Evolutionary conservation across 1,140 invertebrate genomes (phyloP).

Genomic region (Drosophila carrolli): DNA sequence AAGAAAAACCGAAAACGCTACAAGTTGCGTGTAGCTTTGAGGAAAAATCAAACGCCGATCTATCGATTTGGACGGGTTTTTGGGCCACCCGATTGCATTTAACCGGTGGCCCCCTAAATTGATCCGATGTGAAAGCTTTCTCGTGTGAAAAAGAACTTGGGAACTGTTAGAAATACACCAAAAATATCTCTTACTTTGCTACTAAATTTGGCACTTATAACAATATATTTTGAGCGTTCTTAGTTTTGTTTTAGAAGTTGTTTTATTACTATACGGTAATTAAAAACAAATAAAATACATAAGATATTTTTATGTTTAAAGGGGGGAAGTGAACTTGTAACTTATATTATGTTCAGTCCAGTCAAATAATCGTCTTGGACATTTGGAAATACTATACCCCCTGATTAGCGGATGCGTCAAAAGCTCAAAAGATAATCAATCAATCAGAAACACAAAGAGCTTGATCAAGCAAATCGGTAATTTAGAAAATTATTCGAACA

Average conservation of each 20-base stretch:
- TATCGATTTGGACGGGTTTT: slow-evolving; percentile 44
- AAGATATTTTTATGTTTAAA: no score
- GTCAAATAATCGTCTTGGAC: background rate
- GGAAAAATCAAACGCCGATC: slow-evolving; percentile 24
- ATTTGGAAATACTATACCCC: slow-evolving; percentile 1
- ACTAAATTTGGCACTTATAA: no score
- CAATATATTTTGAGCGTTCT: no score
- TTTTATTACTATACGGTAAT: background rate
- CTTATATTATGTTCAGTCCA: no score
- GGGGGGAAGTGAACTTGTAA: no score
- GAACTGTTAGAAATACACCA: background rate
- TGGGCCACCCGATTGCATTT: slow-evolving; percentile 18
- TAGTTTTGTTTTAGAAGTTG: no score
- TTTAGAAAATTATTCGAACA: background rate
- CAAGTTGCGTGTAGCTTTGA: slow-evolving; percentile 29
- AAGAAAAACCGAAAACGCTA: slow-evolving; percentile 11
- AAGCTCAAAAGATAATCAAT: slow-evolving; percentile 6
- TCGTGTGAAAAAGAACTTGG: slow-evolving; percentile 16
- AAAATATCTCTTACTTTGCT: no score
- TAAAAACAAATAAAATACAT: background rate
- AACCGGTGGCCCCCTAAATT: slow-evolving; percentile 24
- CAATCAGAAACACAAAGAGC: slow-evolving; percentile 20
- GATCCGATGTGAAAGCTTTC: slow-evolving; percentile 20
- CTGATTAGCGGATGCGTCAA: background rate
- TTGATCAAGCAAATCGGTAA: slow-evolving; percentile 7